A percentile compares a stretch with the other conserved stretches of the same genome.
These are phyloP conservation scores for Schizaphis graminum DNA, from an alignment of 2,888 invertebrate species.

Conservation along the genomic window DNA sequence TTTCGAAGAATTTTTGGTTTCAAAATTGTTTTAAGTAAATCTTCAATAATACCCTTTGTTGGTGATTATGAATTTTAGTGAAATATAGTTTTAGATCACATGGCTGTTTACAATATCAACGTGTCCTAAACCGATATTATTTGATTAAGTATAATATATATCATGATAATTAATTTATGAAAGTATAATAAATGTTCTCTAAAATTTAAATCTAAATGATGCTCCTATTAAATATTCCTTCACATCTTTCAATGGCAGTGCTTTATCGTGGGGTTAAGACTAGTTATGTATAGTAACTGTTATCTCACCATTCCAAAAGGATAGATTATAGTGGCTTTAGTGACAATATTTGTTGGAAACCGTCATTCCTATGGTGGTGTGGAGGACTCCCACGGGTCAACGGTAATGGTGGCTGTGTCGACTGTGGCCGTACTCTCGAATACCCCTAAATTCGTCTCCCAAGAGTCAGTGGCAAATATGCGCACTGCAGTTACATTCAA, in stretches of 20 bases:
- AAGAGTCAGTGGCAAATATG: constrained; percentile 21
- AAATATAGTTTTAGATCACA: background rate
- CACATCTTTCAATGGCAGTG: background rate
- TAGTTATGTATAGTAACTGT: constrained; percentile 11
- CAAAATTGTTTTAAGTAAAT: no score
- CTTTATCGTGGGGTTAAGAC: background rate
- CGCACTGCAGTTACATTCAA: constrained; percentile 27
- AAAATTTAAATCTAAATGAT: constrained; percentile 7
- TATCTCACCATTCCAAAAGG: constrained; percentile 43
- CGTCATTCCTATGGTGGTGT: constrained; percentile 4
- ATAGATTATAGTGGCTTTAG: constrained; percentile 20
- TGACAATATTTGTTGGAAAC: constrained; percentile 42
- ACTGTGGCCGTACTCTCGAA: constrained; percentile 22
- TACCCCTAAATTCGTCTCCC: constrained; percentile 47
- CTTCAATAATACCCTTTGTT: no score
- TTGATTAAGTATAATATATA: background rate
- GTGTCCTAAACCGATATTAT: background rate
- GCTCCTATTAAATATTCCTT: background rate
- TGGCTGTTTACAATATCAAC: background rate
- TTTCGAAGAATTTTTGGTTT: no score
- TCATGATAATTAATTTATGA: no score
- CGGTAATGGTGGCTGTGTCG: background rate
- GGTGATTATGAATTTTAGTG: background rate
- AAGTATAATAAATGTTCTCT: background rate
- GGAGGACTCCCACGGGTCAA: constrained; percentile 40